Conservation (phyloP, 2,113 vertebrate genomes). For the Amphiprion percula region DNA sequence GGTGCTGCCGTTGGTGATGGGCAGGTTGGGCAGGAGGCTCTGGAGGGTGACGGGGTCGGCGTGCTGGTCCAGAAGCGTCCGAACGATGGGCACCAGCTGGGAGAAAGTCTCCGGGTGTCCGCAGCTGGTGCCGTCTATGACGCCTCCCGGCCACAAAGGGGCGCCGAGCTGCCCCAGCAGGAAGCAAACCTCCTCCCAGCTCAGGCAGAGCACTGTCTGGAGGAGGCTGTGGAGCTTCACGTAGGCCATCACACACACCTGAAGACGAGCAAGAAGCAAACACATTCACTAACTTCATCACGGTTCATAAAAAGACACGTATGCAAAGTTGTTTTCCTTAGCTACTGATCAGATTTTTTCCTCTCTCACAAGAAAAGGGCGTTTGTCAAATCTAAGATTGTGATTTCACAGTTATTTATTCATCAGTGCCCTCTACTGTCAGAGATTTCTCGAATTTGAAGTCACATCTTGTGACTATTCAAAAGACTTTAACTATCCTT, state of each 20-base stretch:
- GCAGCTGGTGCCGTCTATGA: slow-evolving; percentile 32
- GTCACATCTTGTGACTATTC: no score
- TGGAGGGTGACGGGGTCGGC: slow-evolving; percentile 88
- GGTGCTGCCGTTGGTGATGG: slow-evolving; percentile 94
- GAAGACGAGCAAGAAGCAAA: slow-evolving; percentile 18
- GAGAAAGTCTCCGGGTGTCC: slow-evolving; percentile 83
- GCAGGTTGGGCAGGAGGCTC: slow-evolving; percentile 90
- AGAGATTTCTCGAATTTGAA: no score
- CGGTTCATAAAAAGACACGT: no score
- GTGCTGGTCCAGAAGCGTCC: slow-evolving; percentile 92
- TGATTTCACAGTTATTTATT: no score
- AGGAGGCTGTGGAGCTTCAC: slow-evolving; percentile 96
- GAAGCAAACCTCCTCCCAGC: slow-evolving; percentile 92
- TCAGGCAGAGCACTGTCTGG: slow-evolving; percentile 88
- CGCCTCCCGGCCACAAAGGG: slow-evolving; percentile 81
- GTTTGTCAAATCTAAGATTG: no score
- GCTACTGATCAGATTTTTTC: no score
- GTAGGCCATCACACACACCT: slow-evolving; percentile 93
- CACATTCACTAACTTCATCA: background rate
- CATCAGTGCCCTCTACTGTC: no score
- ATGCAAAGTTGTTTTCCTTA: no score
- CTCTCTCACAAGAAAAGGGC: no score
- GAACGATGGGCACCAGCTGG: slow-evolving; percentile 91
- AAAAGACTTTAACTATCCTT: no score
- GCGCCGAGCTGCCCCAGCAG: slow-evolving; percentile 92